Evolutionary conservation across 2,113 vertebrate species (phyloP), one percentile per base, ranked within the genome.

Genomic region (Pipra filicauda): DNA sequence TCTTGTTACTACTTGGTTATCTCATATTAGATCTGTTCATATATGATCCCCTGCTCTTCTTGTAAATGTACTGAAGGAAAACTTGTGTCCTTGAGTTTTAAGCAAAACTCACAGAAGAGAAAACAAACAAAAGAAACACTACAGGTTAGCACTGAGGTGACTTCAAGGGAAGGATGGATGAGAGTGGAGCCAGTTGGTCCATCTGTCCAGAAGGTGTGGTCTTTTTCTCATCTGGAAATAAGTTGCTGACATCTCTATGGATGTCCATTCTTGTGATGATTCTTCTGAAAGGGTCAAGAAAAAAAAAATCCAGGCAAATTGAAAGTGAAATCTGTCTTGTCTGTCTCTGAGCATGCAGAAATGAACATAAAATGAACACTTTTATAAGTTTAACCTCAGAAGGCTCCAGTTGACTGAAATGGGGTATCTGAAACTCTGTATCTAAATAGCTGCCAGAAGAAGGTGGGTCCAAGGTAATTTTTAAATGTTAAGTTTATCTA

Each of bases 21-120:
- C 9, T 66, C 5, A 0, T 35, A 35, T 35, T 61, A 31, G 54
- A 37, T 33, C 10, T 5, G 8, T 76, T 21, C 18, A 52, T 28
- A 22, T 48, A 26, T 0, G 2, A 16, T 43, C 5, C 2, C 7
- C 12, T 61, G 12, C 9, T 78, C 5, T 22, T 51, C 28, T 44
- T 35, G n/a, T 35, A 54, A 65, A 49, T 1, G 4, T 39, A 41
- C 20, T 19, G 48, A 77, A 52, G 26, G 24, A 62, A 73, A 61
- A 7, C 24, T 67, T 61, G 49, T 58, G 31, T 66, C 57, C 30
- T 54, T 19, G n/a, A 31, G 31, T 67, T 83, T 80, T 64, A 59
- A 54, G 62, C 15, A 67, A 71, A 69, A 69, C 8, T 24, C 3
- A 3, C 8, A 33, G 15, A 79, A 55, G 1, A 4, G 37, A 86